phyloP scores from a whole-genome alignment of 2,113 vertebrate genomes.

The Cyrtonyx montezumae region DNA sequence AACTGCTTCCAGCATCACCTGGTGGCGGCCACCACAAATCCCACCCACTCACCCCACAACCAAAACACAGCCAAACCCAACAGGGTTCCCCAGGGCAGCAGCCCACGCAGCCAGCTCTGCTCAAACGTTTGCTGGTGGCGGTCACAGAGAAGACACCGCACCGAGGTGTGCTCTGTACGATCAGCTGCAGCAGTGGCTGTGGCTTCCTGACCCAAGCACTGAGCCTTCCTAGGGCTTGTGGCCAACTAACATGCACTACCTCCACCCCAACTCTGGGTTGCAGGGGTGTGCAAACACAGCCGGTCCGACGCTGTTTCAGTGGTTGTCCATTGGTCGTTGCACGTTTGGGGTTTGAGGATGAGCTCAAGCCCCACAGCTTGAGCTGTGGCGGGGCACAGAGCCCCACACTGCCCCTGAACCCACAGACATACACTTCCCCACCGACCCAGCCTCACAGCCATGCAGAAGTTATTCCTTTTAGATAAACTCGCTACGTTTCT shows the following conservation, averaged over 20 bases:
- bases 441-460: background rate
- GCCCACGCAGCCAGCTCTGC: background rate
- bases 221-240: background rate
- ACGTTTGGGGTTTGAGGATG: background rate
- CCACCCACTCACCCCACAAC: background rate
- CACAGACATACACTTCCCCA: background rate
- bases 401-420: background rate
- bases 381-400: background rate
- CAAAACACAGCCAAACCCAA: background rate
- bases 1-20: background rate
- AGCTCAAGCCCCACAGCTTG: too few relatives aligned
- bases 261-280: background rate
- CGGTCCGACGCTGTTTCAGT: background rate
- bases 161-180: background rate
- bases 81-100: background rate
- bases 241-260: background rate
- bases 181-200: background rate
- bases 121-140: too few relatives aligned
- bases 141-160: background rate
- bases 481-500: background rate
- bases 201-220: conserved; percentile 22
- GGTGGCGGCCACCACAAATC: background rate
- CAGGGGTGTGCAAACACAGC: background rate
- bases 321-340: too few relatives aligned
- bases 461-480: background rate